These are phyloP conservation scores for Cladorhizidae sp. DNA, from an alignment of 37 sponge, comb jelly and placozoan genomes.

Conservation along the genomic window DNA sequence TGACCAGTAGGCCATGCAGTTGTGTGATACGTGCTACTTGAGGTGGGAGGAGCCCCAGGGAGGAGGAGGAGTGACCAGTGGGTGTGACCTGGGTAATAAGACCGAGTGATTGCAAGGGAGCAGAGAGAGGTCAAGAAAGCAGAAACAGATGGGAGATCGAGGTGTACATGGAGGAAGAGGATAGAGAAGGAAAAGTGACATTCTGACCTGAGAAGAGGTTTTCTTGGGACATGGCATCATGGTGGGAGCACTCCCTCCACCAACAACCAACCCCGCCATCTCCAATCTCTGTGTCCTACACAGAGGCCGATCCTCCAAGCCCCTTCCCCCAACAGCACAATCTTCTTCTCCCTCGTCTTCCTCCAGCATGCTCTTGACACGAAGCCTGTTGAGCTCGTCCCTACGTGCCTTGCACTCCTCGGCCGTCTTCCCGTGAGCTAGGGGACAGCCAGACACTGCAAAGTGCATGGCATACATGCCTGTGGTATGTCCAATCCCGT, in stretches of 20 bases:
- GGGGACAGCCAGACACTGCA: constrained; percentile 80
- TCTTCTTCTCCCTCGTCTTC: not conserved
- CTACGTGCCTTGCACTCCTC: constrained; percentile 60
- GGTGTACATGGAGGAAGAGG: too few relatives aligned
- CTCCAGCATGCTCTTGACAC: constrained; percentile 2
- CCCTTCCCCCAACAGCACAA: not conserved
- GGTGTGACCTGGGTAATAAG: not conserved
- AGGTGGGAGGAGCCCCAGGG: constrained; percentile 3
- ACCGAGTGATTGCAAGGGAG: too few relatives aligned
- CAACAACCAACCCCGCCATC: not conserved
- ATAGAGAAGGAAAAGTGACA: not conserved
- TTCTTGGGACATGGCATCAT: not conserved
- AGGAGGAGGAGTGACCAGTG: not conserved
- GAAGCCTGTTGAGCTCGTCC: constrained; percentile 46
- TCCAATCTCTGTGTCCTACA: constrained; percentile 21
- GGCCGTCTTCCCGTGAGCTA: constrained; percentile 61
- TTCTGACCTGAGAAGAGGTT: not conserved
- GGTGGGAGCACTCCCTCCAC: not conserved
- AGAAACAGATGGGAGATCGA: too few relatives aligned
- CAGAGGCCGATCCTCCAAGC: not conserved
- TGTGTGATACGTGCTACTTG: constrained; percentile 39
- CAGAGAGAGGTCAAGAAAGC: too few relatives aligned
- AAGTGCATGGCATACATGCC: constrained; percentile 75
- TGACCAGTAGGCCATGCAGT: constrained; percentile 51
- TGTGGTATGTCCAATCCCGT: constrained; percentile 74